Conservation (phyloP, 2,113 vertebrate species). For the Lasiurus borealis region DNA sequence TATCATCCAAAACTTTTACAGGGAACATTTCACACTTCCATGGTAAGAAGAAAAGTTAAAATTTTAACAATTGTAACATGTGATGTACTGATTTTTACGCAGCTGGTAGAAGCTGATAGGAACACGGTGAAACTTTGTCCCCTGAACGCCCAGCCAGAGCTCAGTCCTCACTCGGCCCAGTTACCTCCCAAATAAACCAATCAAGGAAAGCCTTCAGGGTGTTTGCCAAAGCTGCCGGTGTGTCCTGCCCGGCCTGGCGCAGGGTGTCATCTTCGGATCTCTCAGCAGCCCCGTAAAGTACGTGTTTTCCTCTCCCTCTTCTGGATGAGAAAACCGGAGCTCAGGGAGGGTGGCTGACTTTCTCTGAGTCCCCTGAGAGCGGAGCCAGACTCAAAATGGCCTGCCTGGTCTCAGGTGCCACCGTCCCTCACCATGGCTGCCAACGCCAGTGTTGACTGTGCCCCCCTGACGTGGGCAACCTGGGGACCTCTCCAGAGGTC, state of each 20-base stretch:
- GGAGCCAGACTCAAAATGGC: background rate
- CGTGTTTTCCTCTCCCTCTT: background rate
- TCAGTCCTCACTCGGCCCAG: background rate
- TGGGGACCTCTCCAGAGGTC: background rate
- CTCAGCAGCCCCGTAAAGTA: background rate
- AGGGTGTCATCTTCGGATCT: background rate
- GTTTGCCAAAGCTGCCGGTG: background rate
- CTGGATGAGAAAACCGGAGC: background rate
- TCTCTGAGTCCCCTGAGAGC: background rate
- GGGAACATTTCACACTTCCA: background rate
- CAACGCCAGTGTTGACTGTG: background rate
- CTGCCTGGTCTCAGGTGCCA: background rate
- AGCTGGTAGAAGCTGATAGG: background rate
- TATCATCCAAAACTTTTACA: background rate
- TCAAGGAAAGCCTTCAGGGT: background rate
- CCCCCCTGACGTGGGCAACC: rapidly evolving
- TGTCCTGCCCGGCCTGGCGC: background rate
- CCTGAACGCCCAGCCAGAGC: background rate
- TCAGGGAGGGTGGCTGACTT: background rate
- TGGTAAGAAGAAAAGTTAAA: background rate
- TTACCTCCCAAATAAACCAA: background rate
- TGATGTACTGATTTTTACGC: background rate
- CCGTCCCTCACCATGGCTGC: background rate
- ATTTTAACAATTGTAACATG: background rate
- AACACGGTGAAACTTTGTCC: background rate